A percentile compares a stretch with the other conserved stretches of the same genome.
Evolutionary conservation across 2,888 invertebrate species (phyloP).

Genomic region (Acrobasis repandana): DNA sequence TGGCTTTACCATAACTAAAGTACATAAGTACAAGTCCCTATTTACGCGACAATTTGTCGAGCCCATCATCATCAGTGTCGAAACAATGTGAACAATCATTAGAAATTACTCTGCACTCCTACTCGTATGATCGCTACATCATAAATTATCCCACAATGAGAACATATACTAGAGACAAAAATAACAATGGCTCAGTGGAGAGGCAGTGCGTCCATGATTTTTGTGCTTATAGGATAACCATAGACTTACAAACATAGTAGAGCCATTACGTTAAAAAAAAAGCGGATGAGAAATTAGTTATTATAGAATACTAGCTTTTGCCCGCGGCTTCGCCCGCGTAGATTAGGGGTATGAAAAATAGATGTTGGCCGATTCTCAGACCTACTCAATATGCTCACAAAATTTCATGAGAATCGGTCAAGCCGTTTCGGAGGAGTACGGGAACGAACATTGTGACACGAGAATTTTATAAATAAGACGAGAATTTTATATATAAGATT

Average conservation of each 20-base stretch:
- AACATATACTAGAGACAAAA: slow-evolving; percentile 48
- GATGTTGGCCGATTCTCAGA: too few species aligned
- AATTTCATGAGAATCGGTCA: too few species aligned
- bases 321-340: too few species aligned
- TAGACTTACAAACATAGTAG: neutral
- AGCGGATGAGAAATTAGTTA: neutral
- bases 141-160: slow-evolving; percentile 50
- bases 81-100: neutral
- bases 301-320: too few species aligned
- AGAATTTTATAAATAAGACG: too few species aligned
- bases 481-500: too few species aligned
- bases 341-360: too few species aligned
- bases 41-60: neutral
- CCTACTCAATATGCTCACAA: too few species aligned
- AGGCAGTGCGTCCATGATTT: slow-evolving; percentile 32
- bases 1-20: too few species aligned
- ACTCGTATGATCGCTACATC: slow-evolving; percentile 41
- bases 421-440: too few species aligned
- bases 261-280: neutral
- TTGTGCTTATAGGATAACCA: slow-evolving; percentile 16
- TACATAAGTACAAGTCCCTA: too few species aligned
- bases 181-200: slow-evolving; percentile 57
- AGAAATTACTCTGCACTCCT: slow-evolving; percentile 14
- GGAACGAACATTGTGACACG: too few species aligned
- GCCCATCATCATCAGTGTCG: neutral